These are phyloP conservation scores for Eupithecia abbreviata DNA, from an alignment of 2,888 invertebrate species.

Conservation along the genomic window DNA sequence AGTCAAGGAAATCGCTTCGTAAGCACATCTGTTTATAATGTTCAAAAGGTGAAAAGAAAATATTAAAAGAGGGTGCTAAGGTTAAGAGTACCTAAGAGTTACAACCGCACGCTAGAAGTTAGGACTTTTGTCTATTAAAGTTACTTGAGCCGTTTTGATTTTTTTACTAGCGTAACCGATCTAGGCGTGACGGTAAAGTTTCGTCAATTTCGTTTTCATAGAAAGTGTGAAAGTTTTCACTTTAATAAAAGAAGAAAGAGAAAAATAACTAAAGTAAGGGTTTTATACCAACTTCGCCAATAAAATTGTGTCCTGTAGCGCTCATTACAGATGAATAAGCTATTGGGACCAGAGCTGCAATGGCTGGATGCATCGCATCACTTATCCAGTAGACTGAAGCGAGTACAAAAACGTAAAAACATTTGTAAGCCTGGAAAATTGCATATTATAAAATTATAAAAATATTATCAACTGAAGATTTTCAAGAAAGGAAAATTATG, in stretches of 20 bases:
- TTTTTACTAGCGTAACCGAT: background rate
- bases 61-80: background rate
- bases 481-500: background rate
- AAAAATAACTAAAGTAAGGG: background rate
- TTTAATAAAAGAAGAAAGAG: background rate
- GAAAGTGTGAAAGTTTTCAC: background rate
- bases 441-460: no score
- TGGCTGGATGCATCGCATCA: constrained; percentile 62
- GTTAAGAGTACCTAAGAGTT: background rate
- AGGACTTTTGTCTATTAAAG: background rate
- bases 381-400: constrained; percentile 59
- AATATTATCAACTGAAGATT: background rate
- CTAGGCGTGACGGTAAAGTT: background rate
- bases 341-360: constrained; percentile 59
- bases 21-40: constrained; percentile 56
- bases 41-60: background rate
- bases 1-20: constrained; percentile 61
- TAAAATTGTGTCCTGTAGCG: constrained; percentile 42
- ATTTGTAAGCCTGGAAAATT: constrained; percentile 51
- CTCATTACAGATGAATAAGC: constrained; percentile 56
- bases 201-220: background rate
- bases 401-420: constrained; percentile 65
- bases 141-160: background rate
- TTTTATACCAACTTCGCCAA: constrained; percentile 53
- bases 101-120: background rate